These are phyloP conservation scores for Netta rufina DNA, from an alignment of 2,797 vertebrate genomes.

Conservation along the genomic window DNA sequence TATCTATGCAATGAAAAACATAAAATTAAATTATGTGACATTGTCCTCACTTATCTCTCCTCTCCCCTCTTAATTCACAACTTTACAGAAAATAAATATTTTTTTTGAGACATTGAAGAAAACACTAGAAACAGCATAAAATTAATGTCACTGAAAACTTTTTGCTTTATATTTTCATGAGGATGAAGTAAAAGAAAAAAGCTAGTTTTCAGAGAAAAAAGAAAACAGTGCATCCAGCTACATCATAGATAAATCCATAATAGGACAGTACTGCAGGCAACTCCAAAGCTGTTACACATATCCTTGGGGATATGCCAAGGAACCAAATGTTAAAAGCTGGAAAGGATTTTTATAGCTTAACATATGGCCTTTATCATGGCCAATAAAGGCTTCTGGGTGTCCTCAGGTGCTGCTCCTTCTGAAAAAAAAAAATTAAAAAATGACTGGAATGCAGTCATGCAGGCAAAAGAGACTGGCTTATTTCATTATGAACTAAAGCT, in stretches of 20 bases:
- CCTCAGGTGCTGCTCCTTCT: not conserved
- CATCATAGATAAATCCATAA: not conserved
- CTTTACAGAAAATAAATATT: not conserved
- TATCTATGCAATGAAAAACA: not conserved
- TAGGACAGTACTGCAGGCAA: not conserved
- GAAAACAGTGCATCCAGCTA: not conserved
- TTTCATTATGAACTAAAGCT: not conserved
- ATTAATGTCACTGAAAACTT: not conserved
- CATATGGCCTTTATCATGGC: conserved; percentile 6
- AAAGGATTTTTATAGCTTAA: conserved; percentile 29
- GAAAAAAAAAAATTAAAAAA: not conserved
- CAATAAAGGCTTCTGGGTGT: not conserved
- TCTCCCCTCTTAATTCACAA: not conserved
- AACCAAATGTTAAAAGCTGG: conserved; percentile 26
- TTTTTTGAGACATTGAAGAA: not conserved
- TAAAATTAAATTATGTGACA: not conserved
- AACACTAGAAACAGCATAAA: not conserved
- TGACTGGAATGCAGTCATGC: not conserved
- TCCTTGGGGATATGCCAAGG: conserved; percentile 11
- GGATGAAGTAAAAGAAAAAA: not conserved
- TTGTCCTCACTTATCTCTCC: not conserved
- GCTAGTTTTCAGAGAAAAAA: not conserved
- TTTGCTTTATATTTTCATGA: not conserved
- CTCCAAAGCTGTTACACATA: not conserved
- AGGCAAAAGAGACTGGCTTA: not conserved